A percentile compares a stretch with the other conserved stretches of the same genome.
Evolutionary conservation across 2,113 vertebrate species (phyloP).

Genomic region (Ictalurus punctatus): DNA sequence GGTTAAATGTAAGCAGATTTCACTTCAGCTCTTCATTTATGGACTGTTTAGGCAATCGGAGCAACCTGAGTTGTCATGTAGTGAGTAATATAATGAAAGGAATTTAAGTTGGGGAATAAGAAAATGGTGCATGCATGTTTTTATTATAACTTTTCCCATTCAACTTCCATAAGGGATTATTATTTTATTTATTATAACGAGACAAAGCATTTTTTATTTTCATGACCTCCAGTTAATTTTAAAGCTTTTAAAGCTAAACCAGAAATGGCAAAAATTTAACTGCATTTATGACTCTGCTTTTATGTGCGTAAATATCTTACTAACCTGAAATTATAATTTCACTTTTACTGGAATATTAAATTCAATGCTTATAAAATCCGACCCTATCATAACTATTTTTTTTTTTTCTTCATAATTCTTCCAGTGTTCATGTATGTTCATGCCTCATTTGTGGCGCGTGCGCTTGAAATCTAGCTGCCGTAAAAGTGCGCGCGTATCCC

Average conservation of each 20-base stretch:
- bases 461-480: not conserved
- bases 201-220: not conserved
- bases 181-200: not conserved
- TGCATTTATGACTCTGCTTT: not conserved
- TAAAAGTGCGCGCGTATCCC: not conserved
- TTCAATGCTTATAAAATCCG: not conserved
- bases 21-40: not conserved
- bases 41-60: not conserved
- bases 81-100: not conserved
- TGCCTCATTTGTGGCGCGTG: not conserved
- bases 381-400: not conserved
- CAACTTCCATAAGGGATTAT: not conserved
- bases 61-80: not conserved
- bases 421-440: not conserved
- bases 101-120: not conserved
- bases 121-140: constrained; percentile 11
- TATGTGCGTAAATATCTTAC: not conserved
- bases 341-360: not conserved
- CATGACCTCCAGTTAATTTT: not conserved
- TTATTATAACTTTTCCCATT: not conserved
- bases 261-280: not conserved
- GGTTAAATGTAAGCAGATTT: constrained; percentile 66
- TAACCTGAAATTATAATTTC: not conserved
- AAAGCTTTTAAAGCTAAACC: not conserved
- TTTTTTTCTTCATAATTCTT: not conserved